phyloP scores from a whole-genome alignment of 2,113 vertebrate species.

The Malurus elegans region DNA sequence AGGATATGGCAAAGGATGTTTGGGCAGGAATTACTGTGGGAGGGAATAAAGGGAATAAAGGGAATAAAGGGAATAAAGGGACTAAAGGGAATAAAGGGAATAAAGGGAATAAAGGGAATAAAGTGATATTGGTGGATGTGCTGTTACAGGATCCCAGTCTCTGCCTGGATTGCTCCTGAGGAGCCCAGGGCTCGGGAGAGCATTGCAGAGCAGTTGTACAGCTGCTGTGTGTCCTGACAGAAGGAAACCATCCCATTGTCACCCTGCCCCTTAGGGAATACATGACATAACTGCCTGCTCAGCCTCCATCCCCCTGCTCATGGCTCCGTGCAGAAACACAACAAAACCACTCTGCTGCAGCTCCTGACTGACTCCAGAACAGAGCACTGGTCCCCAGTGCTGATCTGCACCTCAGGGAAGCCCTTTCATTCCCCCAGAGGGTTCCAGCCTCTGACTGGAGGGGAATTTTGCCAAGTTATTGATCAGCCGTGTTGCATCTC shows the following conservation, averaged over 20 bases:
- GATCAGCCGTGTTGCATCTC: accelerated
- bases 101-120: not conserved
- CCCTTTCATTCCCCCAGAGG: not conserved
- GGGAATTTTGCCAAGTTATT: not conserved
- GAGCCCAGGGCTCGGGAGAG: not conserved
- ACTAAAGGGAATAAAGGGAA: not conserved
- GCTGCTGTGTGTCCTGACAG: conserved; percentile 6
- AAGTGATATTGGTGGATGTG: not conserved
- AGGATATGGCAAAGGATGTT: not conserved
- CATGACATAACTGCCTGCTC: not conserved
- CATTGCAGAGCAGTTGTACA: not conserved
- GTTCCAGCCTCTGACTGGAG: not conserved
- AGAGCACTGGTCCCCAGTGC: not conserved
- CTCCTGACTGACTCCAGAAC: not conserved
- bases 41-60: not conserved
- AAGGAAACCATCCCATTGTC: not conserved
- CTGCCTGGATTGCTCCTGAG: not conserved
- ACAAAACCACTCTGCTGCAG: not conserved
- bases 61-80: no score
- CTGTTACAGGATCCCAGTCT: not conserved
- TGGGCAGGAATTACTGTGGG: not conserved
- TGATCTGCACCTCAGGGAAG: not conserved
- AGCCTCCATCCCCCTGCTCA: not conserved
- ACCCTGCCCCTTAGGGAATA: not conserved
- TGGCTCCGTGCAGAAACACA: not conserved